These are phyloP conservation scores for Dryocosmus kuriphilus DNA, from an alignment of 2,888 invertebrate species.

Conservation along the genomic window DNA sequence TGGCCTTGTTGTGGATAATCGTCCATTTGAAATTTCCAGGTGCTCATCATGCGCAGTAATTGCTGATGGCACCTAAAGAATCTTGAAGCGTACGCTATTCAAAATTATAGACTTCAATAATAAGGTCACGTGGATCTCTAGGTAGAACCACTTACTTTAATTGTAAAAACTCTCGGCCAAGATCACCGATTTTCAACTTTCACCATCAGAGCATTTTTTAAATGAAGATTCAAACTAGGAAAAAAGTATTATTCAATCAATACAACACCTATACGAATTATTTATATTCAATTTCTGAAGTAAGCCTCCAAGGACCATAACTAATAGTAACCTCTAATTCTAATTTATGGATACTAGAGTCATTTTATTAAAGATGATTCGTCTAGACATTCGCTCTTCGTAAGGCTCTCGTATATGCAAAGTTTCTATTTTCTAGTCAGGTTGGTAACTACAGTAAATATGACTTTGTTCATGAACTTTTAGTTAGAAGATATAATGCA, in stretches of 20 bases:
- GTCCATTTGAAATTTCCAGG: background rate
- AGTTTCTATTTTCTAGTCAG: background rate
- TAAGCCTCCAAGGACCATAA: background rate
- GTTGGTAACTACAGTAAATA: background rate
- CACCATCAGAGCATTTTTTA: background rate
- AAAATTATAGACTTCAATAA: slow-evolving; percentile 24
- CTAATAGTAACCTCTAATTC: background rate
- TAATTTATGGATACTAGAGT: background rate
- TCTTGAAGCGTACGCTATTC: background rate
- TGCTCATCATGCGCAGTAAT: slow-evolving; percentile 11
- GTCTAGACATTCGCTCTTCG: background rate
- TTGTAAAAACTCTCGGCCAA: background rate
- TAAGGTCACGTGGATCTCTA: slow-evolving; percentile 15
- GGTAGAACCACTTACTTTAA: background rate
- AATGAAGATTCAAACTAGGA: background rate
- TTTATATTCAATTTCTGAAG: background rate
- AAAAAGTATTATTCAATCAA: background rate
- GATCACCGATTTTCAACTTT: background rate
- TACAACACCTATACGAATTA: background rate
- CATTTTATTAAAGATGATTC: too few relatives aligned
- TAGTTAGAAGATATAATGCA: background rate
- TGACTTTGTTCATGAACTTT: background rate
- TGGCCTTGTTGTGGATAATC: slow-evolving; percentile 26
- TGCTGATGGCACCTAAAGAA: background rate
- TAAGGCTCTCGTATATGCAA: background rate